phyloP scores from a whole-genome alignment of 2,113 vertebrate genomes.

The Xiphias gladius region DNA sequence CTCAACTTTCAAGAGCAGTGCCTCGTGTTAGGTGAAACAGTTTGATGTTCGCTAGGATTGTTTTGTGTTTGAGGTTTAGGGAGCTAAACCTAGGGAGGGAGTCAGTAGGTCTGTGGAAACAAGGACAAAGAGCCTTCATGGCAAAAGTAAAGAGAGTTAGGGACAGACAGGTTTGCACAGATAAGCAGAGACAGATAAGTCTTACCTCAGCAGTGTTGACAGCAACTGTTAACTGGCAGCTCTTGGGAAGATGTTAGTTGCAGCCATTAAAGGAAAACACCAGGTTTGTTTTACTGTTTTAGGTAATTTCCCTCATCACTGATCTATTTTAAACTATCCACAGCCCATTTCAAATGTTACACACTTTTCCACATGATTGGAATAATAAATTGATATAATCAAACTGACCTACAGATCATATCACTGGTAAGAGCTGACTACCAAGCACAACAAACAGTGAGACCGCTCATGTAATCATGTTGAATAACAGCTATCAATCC shows the following conservation, averaged over 20 bases:
- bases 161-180: constrained; percentile 64
- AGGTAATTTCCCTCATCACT: neutral
- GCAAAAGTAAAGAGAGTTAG: constrained; percentile 28
- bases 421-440: neutral
- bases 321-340: neutral
- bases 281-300: constrained; percentile 12
- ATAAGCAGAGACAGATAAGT: constrained; percentile 71
- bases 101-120: constrained; percentile 78
- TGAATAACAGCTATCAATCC: neutral
- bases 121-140: constrained; percentile 67
- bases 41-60: constrained; percentile 18
- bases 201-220: constrained; percentile 77
- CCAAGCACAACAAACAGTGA: constrained; percentile 3
- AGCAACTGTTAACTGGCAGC: constrained; percentile 76
- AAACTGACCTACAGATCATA: neutral
- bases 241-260: constrained; percentile 76
- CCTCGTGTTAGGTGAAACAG: constrained; percentile 8
- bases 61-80: constrained; percentile 29
- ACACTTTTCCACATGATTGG: neutral
- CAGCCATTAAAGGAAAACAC: constrained; percentile 61
- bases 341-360: neutral
- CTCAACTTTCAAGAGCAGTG: constrained; percentile 22
- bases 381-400: no score
- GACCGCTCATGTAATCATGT: neutral
- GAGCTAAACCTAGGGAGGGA: constrained; percentile 38